These are phyloP conservation scores for Archivesica marissinica DNA, from an alignment of 1,140 invertebrate genomes.

Conservation along the genomic window DNA sequence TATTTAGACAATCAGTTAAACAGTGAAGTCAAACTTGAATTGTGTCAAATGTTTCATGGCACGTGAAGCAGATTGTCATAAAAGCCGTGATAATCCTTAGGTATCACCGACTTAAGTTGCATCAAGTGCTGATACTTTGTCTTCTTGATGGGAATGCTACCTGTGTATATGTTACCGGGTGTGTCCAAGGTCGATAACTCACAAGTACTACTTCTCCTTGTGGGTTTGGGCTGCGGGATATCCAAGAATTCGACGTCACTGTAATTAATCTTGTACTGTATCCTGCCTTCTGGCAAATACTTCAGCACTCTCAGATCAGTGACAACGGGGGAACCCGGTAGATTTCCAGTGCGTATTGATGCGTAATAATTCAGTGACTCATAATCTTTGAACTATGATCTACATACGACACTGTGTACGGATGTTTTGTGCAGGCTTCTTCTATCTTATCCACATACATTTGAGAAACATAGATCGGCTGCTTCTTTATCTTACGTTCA, in stretches of 20 bases:
- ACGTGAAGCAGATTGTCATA: constrained; percentile 17
- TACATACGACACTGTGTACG: background rate
- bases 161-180: background rate
- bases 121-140: background rate
- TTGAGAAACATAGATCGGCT: background rate
- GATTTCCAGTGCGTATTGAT: constrained; percentile 9
- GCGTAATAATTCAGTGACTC: background rate
- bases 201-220: background rate
- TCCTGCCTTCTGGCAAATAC: background rate
- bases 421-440: background rate
- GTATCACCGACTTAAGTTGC: constrained; percentile 6
- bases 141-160: background rate
- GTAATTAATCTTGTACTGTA: background rate
- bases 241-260: background rate
- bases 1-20: too few species aligned
- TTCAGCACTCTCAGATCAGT: constrained; percentile 3
- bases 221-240: background rate
- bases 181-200: background rate
- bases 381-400: background rate
- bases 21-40: too few species aligned
- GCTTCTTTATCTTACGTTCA: constrained; percentile 5
- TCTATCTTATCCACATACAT: background rate
- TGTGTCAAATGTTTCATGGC: too few species aligned
- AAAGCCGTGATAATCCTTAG: constrained; percentile 11
- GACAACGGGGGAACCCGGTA: background rate